Evolutionary conservation across 2,888 invertebrate species (phyloP), one percentile per base, ranked within the genome.

Genomic region (Sisyra nigra): DNA sequence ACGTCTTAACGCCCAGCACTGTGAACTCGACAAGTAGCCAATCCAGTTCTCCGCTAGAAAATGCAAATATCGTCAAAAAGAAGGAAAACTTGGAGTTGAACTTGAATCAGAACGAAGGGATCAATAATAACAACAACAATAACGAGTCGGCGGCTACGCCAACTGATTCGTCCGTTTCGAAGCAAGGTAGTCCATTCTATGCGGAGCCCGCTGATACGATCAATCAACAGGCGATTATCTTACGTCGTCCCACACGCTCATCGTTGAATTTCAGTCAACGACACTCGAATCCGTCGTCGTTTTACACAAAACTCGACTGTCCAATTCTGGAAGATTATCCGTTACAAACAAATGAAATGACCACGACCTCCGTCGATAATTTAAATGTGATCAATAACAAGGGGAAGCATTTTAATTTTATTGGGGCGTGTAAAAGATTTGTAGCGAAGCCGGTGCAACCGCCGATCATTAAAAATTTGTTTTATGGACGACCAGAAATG

Each of bases 181-280:
- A 84, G 50, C 80, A 85, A 56, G 80, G 80, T 10, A 87, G 87
- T 58, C 88, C 88, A 1, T 87, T 87, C 56, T 89, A 89, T 57
- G 86, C 87, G 2, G 88, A 89, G 61, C 89, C 89, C 19, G 86
- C 88, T 9, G 89, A 89, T 63, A 77, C 87, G 18, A 67, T 88
- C 44, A 74, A 76, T 55, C 75, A 75, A 5, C 19, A 43, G 37
- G 38, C 24, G 19, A 32, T 38, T 31, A 38, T 43, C 9, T 37
- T 43, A 15, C 37, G 38, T 11, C 29, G 43, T 11, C 43, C 37
- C 15, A 17, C 17, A 30, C 19, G 32, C 11, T 30, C 30, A 8
- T 32, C 43, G 17, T 38, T 43, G 31, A 34, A 19, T 32, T 19
- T 43, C 17, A 43, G 31, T 38, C 66, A 67, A 48, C 54, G 68